These are phyloP conservation scores for Sphenodon punctatus DNA, from an alignment of 2,797 vertebrate species.

Conservation along the genomic window DNA sequence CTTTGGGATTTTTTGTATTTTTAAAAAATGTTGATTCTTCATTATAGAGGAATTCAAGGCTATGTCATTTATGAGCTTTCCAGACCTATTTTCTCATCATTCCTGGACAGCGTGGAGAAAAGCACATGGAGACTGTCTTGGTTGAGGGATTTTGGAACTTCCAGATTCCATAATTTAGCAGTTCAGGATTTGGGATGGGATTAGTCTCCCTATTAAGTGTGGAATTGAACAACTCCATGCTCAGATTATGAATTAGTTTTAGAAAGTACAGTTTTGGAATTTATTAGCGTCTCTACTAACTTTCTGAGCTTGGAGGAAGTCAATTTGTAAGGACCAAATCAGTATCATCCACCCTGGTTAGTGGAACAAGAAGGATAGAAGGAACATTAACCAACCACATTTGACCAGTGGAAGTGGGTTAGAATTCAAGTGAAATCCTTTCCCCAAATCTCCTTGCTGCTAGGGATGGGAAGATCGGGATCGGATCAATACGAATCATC, in stretches of 20 bases:
- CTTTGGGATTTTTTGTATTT: not conserved
- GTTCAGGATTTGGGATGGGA: not conserved
- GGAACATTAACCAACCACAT: not conserved
- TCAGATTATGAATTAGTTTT: not conserved
- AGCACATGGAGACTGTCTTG: conserved; percentile 2
- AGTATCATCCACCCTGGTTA: not conserved
- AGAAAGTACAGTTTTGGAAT: not conserved
- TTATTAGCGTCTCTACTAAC: not conserved
- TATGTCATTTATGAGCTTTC: not conserved
- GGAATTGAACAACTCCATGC: fast-evolving
- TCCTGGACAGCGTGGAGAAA: not conserved
- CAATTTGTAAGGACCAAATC: not conserved
- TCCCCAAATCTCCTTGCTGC: not conserved
- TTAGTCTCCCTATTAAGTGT: not conserved
- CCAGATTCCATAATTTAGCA: not conserved
- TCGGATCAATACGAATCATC: too few relatives aligned
- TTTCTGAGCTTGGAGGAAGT: not conserved
- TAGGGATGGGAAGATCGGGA: too few relatives aligned
- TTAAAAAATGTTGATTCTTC: not conserved
- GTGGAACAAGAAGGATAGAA: not conserved
- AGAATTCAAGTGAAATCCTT: not conserved
- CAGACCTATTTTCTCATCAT: conserved; percentile 6
- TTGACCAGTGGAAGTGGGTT: not conserved
- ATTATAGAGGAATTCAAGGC: not conserved
- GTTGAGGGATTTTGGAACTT: not conserved